phyloP scores from a whole-genome alignment of 1,140 invertebrate genomes.

The Eubasilissa regina region DNA sequence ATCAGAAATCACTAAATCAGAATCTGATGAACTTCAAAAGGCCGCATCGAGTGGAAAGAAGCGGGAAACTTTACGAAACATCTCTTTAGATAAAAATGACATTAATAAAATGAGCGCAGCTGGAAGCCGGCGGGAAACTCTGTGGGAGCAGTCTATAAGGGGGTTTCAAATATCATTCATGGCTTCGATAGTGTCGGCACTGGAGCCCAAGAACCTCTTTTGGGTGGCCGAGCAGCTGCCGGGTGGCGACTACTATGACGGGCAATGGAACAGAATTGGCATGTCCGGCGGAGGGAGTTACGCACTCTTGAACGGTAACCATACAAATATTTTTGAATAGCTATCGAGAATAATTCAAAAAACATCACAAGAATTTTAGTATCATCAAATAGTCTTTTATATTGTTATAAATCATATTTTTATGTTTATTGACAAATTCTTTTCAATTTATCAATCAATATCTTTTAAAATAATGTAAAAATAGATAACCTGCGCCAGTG shows the following conservation, averaged over 20 bases:
- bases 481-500: too few relatives aligned
- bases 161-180: not conserved
- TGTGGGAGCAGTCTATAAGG: constrained; percentile 20
- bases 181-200: not conserved
- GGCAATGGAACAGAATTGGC: constrained; percentile 71
- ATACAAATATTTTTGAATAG: constrained; percentile 51
- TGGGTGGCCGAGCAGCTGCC: constrained; percentile 63
- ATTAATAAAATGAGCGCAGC: not conserved
- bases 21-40: too few relatives aligned
- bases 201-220: not conserved
- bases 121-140: not conserved
- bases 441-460: too few relatives aligned
- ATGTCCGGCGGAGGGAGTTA: constrained; percentile 72
- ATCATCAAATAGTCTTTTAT: too few relatives aligned
- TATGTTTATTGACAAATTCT: too few relatives aligned
- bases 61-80: too few relatives aligned
- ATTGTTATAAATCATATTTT: too few relatives aligned
- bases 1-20: too few relatives aligned
- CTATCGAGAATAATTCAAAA: too few relatives aligned
- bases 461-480: too few relatives aligned
- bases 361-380: too few relatives aligned
- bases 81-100: not conserved
- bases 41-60: too few relatives aligned
- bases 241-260: constrained; percentile 71
- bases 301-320: constrained; percentile 68